A percentile compares a stretch with the other conserved stretches of the same genome.
These are phyloP conservation scores for Tragelaphus buxtoni DNA, from an alignment of 2,113 vertebrate genomes.

Conservation along the genomic window DNA sequence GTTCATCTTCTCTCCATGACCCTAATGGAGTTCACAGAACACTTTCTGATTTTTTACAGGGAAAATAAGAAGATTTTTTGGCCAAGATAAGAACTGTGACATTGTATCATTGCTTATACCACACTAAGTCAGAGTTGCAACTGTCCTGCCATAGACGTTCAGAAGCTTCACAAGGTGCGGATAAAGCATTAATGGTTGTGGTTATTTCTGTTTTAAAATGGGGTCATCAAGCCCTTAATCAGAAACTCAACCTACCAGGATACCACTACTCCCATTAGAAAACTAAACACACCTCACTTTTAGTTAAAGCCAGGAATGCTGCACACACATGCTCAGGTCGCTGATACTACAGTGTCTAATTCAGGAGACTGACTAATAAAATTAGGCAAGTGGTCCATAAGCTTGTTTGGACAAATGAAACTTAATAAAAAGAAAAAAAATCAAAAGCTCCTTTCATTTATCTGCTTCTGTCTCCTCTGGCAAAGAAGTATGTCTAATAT, in stretches of 20 bases:
- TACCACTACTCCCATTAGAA: neutral
- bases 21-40: neutral
- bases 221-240: neutral
- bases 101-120: neutral
- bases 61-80: neutral
- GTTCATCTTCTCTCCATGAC: neutral
- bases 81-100: neutral
- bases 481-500: neutral
- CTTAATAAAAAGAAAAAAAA: neutral
- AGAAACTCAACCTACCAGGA: neutral
- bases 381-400: neutral
- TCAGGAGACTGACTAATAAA: neutral
- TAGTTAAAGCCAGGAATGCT: neutral
- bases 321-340: neutral
- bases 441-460: neutral
- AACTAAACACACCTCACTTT: neutral
- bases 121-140: neutral
- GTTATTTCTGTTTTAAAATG: neutral
- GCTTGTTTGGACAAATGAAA: neutral
- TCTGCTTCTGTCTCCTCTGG: neutral
- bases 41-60: neutral
- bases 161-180: neutral
- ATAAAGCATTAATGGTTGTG: neutral
- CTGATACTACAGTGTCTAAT: neutral
- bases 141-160: neutral